These are phyloP conservation scores for Apogon talboti DNA, from an alignment of 2,797 vertebrate genomes.

Conservation along the genomic window DNA sequence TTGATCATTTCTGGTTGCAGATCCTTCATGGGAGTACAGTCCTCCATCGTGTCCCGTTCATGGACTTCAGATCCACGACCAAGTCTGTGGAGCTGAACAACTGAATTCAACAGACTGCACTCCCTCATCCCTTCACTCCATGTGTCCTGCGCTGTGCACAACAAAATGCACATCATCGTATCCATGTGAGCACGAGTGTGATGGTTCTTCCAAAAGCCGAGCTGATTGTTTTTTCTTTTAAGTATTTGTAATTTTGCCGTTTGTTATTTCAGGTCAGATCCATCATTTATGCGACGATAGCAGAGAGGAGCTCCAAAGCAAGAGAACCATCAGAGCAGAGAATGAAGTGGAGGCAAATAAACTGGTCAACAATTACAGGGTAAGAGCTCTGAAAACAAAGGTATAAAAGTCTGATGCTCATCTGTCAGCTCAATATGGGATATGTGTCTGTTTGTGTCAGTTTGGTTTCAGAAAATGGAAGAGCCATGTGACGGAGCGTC, in stretches of 20 bases:
- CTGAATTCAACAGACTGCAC: conserved; percentile 52
- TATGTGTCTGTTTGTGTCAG: conserved; percentile 65
- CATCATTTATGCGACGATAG: conserved; percentile 76
- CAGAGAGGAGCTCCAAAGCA: conserved; percentile 80
- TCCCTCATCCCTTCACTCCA: conserved; percentile 59
- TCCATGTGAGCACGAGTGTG: conserved; percentile 56
- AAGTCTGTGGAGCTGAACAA: conserved; percentile 57
- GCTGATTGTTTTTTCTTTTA: background rate
- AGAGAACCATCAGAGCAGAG: conserved; percentile 85
- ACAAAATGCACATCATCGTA: conserved; percentile 68
- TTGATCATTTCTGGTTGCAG: conserved; percentile 59
- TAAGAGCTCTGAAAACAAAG: conserved; percentile 38
- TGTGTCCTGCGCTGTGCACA: conserved; percentile 54
- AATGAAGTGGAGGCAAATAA: conserved; percentile 89
- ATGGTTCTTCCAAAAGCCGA: background rate
- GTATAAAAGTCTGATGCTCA: background rate
- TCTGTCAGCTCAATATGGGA: background rate
- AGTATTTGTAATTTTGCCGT: background rate
- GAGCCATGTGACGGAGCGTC: conserved; percentile 89
- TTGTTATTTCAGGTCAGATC: conserved; percentile 62
- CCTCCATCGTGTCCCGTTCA: conserved; percentile 44
- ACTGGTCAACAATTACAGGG: conserved; percentile 91
- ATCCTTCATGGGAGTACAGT: conserved; percentile 65
- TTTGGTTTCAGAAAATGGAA: conserved; percentile 97
- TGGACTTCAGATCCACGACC: conserved; percentile 68